Conservation (phyloP, 2,797 vertebrate genomes). For the Sebastiscus albofasciatus region DNA sequence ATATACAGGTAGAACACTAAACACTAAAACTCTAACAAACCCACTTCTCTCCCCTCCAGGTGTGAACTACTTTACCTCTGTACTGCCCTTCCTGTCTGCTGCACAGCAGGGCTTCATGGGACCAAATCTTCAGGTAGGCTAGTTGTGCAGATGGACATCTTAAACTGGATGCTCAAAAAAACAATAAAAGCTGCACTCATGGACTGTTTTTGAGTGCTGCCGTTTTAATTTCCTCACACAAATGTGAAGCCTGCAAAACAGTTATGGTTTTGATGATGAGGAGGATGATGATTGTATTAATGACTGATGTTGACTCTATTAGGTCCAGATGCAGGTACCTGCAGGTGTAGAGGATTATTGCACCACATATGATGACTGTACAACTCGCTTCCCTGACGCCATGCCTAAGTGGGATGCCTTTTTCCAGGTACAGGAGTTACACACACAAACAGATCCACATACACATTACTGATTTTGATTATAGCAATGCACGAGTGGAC, state of each 20-base stretch:
- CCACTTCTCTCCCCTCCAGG: constrained; percentile 70
- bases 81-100: constrained; percentile 88
- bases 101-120: constrained; percentile 84
- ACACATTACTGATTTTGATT: not conserved
- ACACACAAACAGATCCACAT: not conserved
- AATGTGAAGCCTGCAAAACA: not conserved
- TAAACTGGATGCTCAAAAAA: not conserved
- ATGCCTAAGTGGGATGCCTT: constrained; percentile 88
- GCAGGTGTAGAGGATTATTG: constrained; percentile 80
- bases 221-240: not conserved
- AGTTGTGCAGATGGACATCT: not conserved
- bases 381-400: constrained; percentile 55
- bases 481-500: not conserved
- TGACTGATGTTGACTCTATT: not conserved
- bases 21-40: not conserved
- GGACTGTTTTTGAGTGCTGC: not conserved
- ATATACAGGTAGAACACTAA: not conserved
- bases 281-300: not conserved
- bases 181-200: no score
- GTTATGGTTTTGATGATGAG: not conserved
- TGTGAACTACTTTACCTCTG: constrained; percentile 85
- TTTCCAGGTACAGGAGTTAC: constrained; percentile 82
- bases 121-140: constrained; percentile 57
- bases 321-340: constrained; percentile 82
- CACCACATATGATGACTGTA: constrained; percentile 79